These are phyloP conservation scores for Nephrotoma guestfalica DNA, from an alignment of 2,888 invertebrate species.

Conservation along the genomic window DNA sequence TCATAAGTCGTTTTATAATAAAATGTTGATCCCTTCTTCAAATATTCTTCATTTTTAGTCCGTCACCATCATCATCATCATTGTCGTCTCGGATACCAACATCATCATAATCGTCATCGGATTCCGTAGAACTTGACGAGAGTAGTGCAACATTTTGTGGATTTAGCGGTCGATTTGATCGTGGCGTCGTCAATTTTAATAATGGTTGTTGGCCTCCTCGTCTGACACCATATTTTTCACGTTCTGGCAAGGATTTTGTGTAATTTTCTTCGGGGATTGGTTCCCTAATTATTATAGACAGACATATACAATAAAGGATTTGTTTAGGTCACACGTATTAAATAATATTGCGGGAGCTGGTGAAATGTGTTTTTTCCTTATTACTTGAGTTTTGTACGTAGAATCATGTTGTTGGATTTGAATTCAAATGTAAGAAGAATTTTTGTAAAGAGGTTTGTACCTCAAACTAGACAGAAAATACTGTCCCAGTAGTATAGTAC, in stretches of 20 bases:
- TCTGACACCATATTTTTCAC: conserved; percentile 28
- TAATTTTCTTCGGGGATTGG: conserved; percentile 59
- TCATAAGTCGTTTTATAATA: neutral
- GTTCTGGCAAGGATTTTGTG: conserved; percentile 46
- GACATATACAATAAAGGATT: neutral
- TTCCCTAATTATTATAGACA: conserved; percentile 32
- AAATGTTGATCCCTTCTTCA: neutral
- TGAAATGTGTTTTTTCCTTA: neutral
- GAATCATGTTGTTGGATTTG: too few relatives aligned
- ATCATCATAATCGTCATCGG: conserved; percentile 22
- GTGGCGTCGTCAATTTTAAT: conserved; percentile 40
- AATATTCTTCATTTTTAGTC: neutral
- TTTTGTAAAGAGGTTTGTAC: too few relatives aligned
- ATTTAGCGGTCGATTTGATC: conserved; percentile 43
- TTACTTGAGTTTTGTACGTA: too few relatives aligned
- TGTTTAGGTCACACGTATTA: neutral
- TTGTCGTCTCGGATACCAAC: conserved; percentile 12
- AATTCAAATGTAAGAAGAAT: too few relatives aligned
- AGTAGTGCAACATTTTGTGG: conserved; percentile 46
- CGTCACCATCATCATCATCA: neutral
- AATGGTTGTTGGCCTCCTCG: conserved; percentile 15
- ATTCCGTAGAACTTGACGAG: conserved; percentile 46
- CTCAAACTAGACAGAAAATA: too few relatives aligned
- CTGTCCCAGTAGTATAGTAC: too few relatives aligned
- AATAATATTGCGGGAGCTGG: too few relatives aligned